Conservation (phyloP, 37 sponge, comb jelly and placozoan genomes). For the Dysidea cf. avara region DNA sequence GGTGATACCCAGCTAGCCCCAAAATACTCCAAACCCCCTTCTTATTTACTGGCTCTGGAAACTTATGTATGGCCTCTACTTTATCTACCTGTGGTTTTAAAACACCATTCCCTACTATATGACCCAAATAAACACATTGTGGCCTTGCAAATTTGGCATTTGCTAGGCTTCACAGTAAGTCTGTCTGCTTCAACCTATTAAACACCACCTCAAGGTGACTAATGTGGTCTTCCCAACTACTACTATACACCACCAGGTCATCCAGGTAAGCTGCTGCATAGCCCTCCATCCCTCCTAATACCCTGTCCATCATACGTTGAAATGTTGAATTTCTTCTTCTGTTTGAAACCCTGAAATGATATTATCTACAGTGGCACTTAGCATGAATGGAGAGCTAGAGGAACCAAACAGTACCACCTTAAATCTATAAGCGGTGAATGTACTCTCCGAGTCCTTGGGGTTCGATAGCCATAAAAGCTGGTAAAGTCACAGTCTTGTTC, state of each 20-base stretch:
- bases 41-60: conserved; percentile 9
- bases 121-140: conserved; percentile 31
- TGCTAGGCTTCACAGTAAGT: conserved; percentile 18
- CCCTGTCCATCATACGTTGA: conserved; percentile 51
- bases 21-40: conserved; percentile 29
- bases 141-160: conserved; percentile 36
- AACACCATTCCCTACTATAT: conserved; percentile 16
- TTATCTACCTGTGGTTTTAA: conserved; percentile 19
- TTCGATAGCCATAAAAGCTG: no score
- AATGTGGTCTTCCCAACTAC: conserved; percentile 39
- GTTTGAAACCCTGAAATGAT: no score
- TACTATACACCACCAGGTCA: conserved; percentile 29
- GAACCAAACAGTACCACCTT: no score
- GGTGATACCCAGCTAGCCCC: conserved; percentile 37
- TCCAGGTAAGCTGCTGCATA: conserved; percentile 42
- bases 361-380: no score
- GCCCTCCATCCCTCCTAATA: background rate
- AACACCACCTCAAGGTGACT: conserved; percentile 23
- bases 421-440: no score
- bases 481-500: no score
- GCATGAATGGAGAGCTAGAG: no score
- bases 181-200: conserved; percentile 4
- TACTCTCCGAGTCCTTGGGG: no score
- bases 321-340: no score
- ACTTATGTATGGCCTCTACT: conserved; percentile 23